phyloP scores from a whole-genome alignment of 2,888 invertebrate genomes.

The Acleris holmiana region DNA sequence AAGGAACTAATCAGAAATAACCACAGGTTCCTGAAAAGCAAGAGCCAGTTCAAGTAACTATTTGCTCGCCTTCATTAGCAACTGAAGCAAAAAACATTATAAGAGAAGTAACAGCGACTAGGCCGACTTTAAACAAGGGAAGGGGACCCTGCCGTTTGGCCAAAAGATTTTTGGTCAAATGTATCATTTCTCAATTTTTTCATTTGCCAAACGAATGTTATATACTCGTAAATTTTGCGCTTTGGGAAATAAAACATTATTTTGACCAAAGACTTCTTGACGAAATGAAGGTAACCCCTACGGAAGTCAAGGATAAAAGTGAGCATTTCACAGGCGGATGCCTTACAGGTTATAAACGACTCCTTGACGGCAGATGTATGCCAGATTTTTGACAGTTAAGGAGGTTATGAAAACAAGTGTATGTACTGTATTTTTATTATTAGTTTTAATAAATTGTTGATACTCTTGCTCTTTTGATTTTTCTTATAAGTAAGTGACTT shows the following conservation, averaged over 20 bases:
- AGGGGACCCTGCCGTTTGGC: no score
- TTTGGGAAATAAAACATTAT: no score
- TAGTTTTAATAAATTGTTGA: no score
- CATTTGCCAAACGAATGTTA: no score
- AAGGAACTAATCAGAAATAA: slow-evolving; percentile 8
- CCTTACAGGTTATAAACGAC: slow-evolving; percentile 57
- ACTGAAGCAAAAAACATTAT: slow-evolving; percentile 28
- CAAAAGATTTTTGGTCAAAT: no score
- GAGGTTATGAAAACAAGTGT: slow-evolving; percentile 32
- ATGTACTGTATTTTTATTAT: no score
- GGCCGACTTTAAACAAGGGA: slow-evolving; percentile 33
- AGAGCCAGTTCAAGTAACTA: slow-evolving; percentile 1
- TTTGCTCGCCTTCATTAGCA: slow-evolving; percentile 27
- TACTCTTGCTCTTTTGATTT: no score
- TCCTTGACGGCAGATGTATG: slow-evolving; percentile 69
- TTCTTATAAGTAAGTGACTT: no score
- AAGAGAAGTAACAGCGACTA: slow-evolving; percentile 28
- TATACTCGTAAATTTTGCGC: no score
- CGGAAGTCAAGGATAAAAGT: slow-evolving; percentile 52
- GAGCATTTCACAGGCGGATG: slow-evolving; percentile 65
- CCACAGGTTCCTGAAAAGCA: slow-evolving; percentile 1
- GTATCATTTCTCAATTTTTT: no score
- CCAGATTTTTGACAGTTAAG: slow-evolving; percentile 48
- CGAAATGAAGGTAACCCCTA: no score
- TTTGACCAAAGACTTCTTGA: no score